Base-by-base conservation (phyloP, 2,888 invertebrate genomes). In the Hyposoter dolosus region DNA sequence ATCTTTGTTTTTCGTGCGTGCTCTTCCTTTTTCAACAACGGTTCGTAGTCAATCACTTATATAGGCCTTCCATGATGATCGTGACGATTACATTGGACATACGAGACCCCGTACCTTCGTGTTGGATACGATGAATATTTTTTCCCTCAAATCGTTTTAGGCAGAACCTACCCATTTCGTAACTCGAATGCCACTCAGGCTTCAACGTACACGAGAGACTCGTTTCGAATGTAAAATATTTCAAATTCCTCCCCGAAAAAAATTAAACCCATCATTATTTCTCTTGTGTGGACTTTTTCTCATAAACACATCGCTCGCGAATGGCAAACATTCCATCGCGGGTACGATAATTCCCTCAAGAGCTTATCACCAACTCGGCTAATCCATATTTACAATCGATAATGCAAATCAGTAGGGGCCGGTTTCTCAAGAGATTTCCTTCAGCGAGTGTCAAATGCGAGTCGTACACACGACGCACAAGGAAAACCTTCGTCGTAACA, bases 391-490 rank as follows among this genome's bases (percentile, higher is more conserved):
- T n/a, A 53, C 53, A 40, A 53, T 79, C 53, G 69, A 23, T 50
- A 60, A 63, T 79, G 19, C 60, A 66, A 40, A 79, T 79, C 45
- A 32, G 32, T 32, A 71, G 15, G 32, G 35, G 50, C 35, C 50
- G 35, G 45, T 63, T 69, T 50, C n/a, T 65, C 72, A 72, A 71
- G 50, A 28, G 50, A 63, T 50, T 72, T 7, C 50, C 72, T 40
- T 72, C 63, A 65, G 19, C 80, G 40, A 32, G 63, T 69, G 63
- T 80, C 72, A 65, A 71, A 72, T 80, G 23, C n/a, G 50, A 47
- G 28, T 32, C 53, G 19, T 6, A 60, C 60, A 60, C 28, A 60
- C 15, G 45, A 53, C 53, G 40, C 47, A 15, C 40, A 43, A 75
- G 45, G 19, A 47, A 60, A 69, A 45, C 32, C 45, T 56, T 69